A percentile compares a stretch with the other conserved stretches of the same genome.
phyloP scores from a whole-genome alignment of 2,888 invertebrate genomes.

The Myathropa florea region DNA sequence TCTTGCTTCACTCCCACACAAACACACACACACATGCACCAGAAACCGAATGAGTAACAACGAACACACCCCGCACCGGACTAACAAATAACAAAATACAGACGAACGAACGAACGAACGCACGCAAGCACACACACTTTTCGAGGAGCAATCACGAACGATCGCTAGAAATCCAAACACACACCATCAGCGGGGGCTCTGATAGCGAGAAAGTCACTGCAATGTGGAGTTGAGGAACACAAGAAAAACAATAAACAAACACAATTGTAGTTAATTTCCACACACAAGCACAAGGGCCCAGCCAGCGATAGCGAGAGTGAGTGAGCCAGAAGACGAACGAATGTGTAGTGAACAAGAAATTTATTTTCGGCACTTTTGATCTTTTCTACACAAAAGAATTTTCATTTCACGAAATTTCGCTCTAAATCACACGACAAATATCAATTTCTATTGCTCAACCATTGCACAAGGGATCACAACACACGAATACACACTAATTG shows the following conservation, averaged over 20 bases:
- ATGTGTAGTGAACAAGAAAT: constrained; percentile 39
- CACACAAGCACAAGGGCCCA: constrained; percentile 26
- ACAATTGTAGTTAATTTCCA: constrained; percentile 60
- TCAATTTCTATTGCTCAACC: background rate
- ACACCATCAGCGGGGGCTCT: background rate
- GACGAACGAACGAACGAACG: background rate
- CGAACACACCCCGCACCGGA: background rate
- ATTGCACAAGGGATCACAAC: background rate
- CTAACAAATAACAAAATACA: background rate
- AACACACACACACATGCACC: background rate
- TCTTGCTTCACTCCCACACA: background rate
- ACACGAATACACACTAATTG: background rate
- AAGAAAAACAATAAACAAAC: constrained; percentile 67
- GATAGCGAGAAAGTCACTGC: constrained; percentile 17
- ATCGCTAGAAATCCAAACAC: background rate
- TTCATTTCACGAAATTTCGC: background rate
- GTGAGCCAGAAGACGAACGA: background rate
- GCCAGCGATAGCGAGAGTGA: background rate
- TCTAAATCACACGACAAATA: background rate
- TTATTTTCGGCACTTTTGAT: constrained; percentile 66
- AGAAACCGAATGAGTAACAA: background rate
- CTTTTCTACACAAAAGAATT: constrained; percentile 55
- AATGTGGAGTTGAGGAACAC: constrained; percentile 2
- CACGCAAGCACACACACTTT: too few relatives aligned
- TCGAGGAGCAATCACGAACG: background rate